Base-by-base conservation (phyloP, 2,888 invertebrate genomes). In the Acanthacorydalis orientalis region DNA sequence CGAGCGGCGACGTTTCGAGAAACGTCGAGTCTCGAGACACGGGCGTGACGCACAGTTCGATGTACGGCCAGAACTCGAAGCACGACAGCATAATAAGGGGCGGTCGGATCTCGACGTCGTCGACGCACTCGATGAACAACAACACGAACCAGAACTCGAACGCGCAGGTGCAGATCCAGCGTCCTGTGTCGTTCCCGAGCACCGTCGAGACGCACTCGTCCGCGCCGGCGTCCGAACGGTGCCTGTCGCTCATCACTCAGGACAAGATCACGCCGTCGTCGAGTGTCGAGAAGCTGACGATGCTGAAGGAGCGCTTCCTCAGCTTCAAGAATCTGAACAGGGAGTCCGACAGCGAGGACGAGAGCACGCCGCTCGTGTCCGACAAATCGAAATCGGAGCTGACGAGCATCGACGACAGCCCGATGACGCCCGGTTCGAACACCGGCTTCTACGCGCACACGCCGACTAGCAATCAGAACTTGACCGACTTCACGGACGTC, bases 291-390 rank as follows among this genome's bases (percentile, higher is more conserved):
- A 61, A 60, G 39, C 49, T 65, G 4, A 59, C 63, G 15, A 56
- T 59, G 44, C 53, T 65, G 1, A 64, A 63, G 52, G 66, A 65
- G 46, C 64, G 64, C 52, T 53, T 66, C 12, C 50, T 65, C 15
- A 61, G 63, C 51, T 63, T 64, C 8, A 32, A 37, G 45, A 42
- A 23, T 16, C 15, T 44, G 43, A 52, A 43, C 39, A 37, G 44
- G 31, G 52, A 55, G 34, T 53, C 59, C 38, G 62, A 64, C 51
- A 72, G 74, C 59, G 80, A 80, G 59, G 80, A 80, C 60, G 83
- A 83, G 58, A 75, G 75, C 54, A 78, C 81, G 2, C 80, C 80
- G 48, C 68, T 82, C 50, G 78, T 82, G 7, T 72, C 73, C 0
- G 63, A 64, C 52, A 54, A 61, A 9, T 63, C 61, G 6, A 57